Percentiles rank a stretch among this genome's conserved stretches.
Evolutionary conservation across 2,113 vertebrate genomes (phyloP).

Genomic region (Charadrius vociferus): DNA sequence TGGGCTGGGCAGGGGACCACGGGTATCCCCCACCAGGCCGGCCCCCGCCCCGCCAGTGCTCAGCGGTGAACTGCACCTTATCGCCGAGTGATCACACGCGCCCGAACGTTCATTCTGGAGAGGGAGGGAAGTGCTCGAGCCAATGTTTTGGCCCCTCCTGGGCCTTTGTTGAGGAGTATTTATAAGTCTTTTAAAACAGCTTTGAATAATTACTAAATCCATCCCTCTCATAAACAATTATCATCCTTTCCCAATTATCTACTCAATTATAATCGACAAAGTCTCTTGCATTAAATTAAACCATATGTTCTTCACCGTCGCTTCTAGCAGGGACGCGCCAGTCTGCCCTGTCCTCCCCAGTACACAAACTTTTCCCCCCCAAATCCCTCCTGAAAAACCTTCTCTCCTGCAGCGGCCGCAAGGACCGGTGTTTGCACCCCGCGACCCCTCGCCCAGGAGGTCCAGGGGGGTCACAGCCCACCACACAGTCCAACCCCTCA

Average conservation of each 20-base stretch:
- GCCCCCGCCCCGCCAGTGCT: accelerated
- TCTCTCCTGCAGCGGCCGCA: background rate
- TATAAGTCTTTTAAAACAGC: conserved; percentile 13
- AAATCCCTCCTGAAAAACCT: background rate
- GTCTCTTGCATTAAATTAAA: conserved; percentile 54
- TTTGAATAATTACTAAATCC: conserved; percentile 54
- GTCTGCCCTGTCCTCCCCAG: background rate
- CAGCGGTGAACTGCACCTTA: accelerated
- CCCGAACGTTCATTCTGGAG: background rate
- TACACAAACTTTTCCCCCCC: background rate
- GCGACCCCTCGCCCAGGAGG: background rate
- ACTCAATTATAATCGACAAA: conserved; percentile 62
- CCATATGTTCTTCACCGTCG: conserved; percentile 31
- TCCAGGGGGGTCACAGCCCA: background rate
- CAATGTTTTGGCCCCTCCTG: background rate
- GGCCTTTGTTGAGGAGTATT: conserved; percentile 14
- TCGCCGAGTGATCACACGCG: accelerated
- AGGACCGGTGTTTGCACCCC: accelerated
- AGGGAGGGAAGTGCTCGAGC: background rate
- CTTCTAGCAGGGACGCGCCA: background rate
- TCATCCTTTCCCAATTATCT: conserved; percentile 65
- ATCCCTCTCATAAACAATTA: conserved; percentile 43
- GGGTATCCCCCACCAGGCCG: accelerated
- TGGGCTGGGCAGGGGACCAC: accelerated
- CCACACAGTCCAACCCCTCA: accelerated